phyloP scores from a whole-genome alignment of 2,797 vertebrate species.

The Enteromius afrohamiltoni region DNA sequence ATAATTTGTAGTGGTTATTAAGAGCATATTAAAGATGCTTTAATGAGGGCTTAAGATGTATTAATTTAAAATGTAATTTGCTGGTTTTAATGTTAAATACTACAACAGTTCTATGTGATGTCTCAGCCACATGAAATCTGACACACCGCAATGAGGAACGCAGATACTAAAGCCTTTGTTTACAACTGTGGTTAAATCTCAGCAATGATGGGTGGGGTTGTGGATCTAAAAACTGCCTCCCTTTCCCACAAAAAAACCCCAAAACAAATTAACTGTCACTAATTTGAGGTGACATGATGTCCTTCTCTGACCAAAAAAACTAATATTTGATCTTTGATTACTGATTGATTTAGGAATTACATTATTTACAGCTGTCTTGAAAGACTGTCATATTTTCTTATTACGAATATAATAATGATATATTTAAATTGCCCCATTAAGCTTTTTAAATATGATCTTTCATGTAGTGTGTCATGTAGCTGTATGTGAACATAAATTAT shows the following conservation, averaged over 20 bases:
- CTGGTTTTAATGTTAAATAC: neutral
- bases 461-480: no score
- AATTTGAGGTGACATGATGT: conserved; percentile 32
- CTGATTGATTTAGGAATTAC: neutral
- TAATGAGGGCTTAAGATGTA: neutral
- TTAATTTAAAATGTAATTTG: neutral
- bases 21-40: neutral
- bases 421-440: neutral
- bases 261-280: conserved; percentile 50
- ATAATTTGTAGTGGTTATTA: neutral
- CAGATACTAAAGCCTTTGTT: conserved; percentile 48
- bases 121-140: conserved; percentile 23
- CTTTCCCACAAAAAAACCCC: conserved; percentile 40
- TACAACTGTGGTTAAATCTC: conserved; percentile 46
- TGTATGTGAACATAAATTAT: no score
- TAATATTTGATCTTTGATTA: neutral
- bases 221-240: conserved; percentile 30
- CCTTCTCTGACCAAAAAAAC: neutral
- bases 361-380: neutral
- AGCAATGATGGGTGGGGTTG: conserved; percentile 26
- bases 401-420: neutral
- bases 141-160: conserved; percentile 31
- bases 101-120: conserved; percentile 2
- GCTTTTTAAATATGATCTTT: no score
- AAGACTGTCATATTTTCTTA: neutral